Evolutionary conservation across 2,797 vertebrate genomes (phyloP).

Genomic region (Yasuhikotakia modesta): DNA sequence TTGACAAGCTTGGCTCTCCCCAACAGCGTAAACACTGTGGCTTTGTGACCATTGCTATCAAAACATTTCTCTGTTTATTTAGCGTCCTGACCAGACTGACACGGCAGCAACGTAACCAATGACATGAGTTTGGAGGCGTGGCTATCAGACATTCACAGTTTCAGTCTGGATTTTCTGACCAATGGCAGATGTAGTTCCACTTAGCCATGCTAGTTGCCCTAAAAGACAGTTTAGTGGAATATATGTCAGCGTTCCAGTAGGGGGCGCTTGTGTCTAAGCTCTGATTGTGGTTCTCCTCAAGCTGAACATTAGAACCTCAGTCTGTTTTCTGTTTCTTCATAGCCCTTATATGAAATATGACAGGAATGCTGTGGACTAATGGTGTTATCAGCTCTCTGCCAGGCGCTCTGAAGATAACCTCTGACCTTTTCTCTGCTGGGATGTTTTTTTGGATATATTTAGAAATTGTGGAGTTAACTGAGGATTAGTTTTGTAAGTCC

Average conservation of each 20-base stretch:
- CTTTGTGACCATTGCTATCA: not conserved
- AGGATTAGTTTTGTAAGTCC: not conserved
- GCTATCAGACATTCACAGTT: not conserved
- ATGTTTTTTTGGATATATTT: slow-evolving; percentile 30
- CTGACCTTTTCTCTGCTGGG: slow-evolving; percentile 33
- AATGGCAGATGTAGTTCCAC: not conserved
- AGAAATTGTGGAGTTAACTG: not conserved
- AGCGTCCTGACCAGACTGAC: not conserved
- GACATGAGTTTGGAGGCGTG: not conserved
- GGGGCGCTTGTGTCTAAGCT: slow-evolving; percentile 18
- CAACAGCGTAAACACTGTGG: not conserved
- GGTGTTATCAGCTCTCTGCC: slow-evolving; percentile 32
- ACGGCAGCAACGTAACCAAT: not conserved
- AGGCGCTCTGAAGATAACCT: slow-evolving; percentile 59
- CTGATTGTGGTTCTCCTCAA: not conserved
- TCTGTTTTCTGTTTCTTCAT: slow-evolving; percentile 19
- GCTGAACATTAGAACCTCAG: not conserved
- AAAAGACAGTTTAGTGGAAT: not conserved
- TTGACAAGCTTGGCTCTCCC: not conserved
- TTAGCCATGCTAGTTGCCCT: not conserved
- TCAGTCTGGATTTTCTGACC: not conserved
- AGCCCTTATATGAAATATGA: slow-evolving; percentile 56
- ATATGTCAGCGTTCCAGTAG: slow-evolving; percentile 20
- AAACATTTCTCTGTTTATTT: not conserved
- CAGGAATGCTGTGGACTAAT: slow-evolving; percentile 52